Conservation (phyloP, 2,888 invertebrate genomes). For the Scotopteryx bipunctaria region DNA sequence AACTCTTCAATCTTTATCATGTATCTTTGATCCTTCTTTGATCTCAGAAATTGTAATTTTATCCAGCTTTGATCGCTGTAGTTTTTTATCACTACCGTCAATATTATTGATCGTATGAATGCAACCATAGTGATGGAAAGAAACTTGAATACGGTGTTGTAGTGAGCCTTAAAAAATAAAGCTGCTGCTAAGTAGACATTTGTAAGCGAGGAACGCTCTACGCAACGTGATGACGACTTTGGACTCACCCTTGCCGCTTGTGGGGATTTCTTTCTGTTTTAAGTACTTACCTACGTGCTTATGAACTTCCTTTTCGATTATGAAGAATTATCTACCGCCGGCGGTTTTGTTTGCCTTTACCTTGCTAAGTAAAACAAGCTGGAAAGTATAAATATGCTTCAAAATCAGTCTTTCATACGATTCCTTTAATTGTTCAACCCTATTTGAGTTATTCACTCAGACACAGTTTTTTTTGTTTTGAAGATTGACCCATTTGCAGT, state of each 20-base stretch:
- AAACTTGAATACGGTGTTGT: constrained; percentile 72
- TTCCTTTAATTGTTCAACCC: background rate
- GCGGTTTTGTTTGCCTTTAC: no score
- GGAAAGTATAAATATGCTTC: background rate
- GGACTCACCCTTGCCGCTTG: constrained; percentile 55
- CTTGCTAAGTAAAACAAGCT: background rate
- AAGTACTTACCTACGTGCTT: constrained; percentile 62
- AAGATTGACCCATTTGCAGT: background rate
- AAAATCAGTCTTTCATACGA: background rate
- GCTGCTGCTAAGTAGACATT: constrained; percentile 74
- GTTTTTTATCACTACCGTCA: background rate
- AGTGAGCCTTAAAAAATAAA: constrained; percentile 73
- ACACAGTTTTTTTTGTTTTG: background rate
- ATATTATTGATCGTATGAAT: background rate
- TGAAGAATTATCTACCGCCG: constrained; percentile 51
- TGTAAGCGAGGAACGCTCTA: constrained; percentile 63
- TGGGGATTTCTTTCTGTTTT: constrained; percentile 48
- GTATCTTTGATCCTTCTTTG: no score
- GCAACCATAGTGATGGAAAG: constrained; percentile 56
- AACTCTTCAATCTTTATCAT: no score
- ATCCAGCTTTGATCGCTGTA: no score
- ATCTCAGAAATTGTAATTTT: no score
- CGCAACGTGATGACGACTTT: constrained; percentile 62
- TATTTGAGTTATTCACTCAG: background rate
- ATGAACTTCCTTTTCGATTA: constrained; percentile 53